Evolutionary conservation across 2,888 invertebrate species (phyloP).

Genomic region (Chorisops tibialis): DNA sequence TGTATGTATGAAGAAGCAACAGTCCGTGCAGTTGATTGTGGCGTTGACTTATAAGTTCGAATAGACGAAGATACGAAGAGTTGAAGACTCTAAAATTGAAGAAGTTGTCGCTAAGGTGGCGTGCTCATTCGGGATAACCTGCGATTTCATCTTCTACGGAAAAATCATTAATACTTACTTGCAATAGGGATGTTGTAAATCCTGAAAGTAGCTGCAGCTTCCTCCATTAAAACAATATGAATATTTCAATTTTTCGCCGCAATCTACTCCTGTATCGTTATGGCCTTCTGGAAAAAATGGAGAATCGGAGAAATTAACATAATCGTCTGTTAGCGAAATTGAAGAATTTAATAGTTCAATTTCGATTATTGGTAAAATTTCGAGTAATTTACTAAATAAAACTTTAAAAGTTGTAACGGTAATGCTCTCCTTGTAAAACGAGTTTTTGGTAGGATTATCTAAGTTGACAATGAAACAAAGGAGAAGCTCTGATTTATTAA

Average conservation of each 20-base stretch:
- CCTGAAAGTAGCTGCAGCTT: conserved; percentile 76
- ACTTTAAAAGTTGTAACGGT: no score
- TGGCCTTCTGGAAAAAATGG: conserved; percentile 16
- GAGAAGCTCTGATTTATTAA: no score
- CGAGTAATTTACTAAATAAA: background rate
- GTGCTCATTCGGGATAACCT: background rate
- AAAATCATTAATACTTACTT: conserved; percentile 63
- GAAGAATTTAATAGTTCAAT: no score
- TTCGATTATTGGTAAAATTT: background rate
- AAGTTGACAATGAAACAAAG: no score
- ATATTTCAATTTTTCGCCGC: conserved; percentile 55
- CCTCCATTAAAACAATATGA: conserved; percentile 85
- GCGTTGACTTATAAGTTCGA: background rate
- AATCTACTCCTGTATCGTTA: conserved; percentile 23
- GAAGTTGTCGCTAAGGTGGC: background rate
- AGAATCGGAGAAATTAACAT: background rate
- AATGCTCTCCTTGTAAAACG: no score
- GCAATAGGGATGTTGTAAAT: conserved; percentile 78
- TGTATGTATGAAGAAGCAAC: conserved; percentile 23
- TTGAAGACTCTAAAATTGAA: background rate
- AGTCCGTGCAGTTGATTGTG: conserved; percentile 12
- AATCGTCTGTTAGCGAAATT: no score
- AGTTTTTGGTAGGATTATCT: no score
- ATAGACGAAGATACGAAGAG: background rate
- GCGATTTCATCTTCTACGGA: background rate